Evolutionary conservation across 2,888 invertebrate species (phyloP).

Genomic region (Alviniconcha strummeri): DNA sequence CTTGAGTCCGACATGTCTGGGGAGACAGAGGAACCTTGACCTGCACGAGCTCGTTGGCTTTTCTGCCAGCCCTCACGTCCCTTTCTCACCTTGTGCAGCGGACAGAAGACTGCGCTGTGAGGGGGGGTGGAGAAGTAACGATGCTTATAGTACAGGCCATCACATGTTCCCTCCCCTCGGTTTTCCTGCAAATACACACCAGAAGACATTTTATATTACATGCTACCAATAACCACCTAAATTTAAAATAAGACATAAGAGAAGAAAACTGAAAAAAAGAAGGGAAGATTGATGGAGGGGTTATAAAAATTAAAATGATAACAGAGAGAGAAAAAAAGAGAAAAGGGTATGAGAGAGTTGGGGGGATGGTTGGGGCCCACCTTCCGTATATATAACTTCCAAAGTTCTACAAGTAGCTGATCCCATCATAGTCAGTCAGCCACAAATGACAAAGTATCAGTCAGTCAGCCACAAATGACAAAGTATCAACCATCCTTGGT

Average conservation of each 20-base stretch:
- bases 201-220: not conserved
- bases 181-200: slow-evolving; percentile 19
- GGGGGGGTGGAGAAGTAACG: slow-evolving; percentile 54
- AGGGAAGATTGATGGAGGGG: not conserved
- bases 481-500: too few species aligned
- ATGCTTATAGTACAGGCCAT: slow-evolving; percentile 56
- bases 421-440: too few species aligned
- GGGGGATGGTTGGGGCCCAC: too few species aligned
- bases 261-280: not conserved
- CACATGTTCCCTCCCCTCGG: slow-evolving; percentile 49
- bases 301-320: too few species aligned
- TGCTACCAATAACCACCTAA: not conserved
- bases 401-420: too few species aligned
- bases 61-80: slow-evolving; percentile 40
- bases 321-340: too few species aligned
- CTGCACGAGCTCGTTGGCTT: slow-evolving; percentile 34
- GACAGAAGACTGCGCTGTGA: slow-evolving; percentile 59
- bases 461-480: too few species aligned
- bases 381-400: too few species aligned
- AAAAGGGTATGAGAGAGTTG: too few species aligned
- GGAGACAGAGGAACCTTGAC: slow-evolving; percentile 29
- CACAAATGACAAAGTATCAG: too few species aligned
- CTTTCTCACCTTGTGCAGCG: slow-evolving; percentile 56
- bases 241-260: not conserved
- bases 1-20: slow-evolving; percentile 13